Evolutionary conservation across 2,113 vertebrate species (phyloP), one percentile per base, ranked within the genome.

Genomic region (Cervus canadensis): DNA sequence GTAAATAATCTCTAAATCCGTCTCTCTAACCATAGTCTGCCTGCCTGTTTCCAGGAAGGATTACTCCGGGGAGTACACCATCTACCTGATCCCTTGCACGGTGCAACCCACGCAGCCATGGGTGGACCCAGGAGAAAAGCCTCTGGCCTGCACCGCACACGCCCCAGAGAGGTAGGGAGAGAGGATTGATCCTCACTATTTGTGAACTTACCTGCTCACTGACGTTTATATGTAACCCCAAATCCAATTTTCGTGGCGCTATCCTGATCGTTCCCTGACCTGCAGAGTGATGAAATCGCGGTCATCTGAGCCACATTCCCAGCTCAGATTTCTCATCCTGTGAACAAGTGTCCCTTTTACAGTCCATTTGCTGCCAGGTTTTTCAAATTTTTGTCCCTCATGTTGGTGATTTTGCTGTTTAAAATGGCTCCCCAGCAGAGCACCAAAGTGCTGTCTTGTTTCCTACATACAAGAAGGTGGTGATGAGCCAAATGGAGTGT

Each of bases 81-180:
- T 99, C 90, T 99, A 99, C 97, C 97, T 99, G 95, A 99, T 99
- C 91, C 99, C 99, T 13, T 99, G 99, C 96, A 99, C 99, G 0
- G 99, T 99, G 43, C 99, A 99, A 98, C 99, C 99, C 96, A 99
- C 99, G 0, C 99, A 99, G 98, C 99, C 99, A 0, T 99, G 99
- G 99, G 98, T 98, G 0, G 99, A 99, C 98, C 99, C 99, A 0
- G 99, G 99, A 54, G 99, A 99, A 96, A 99, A 99, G 93, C 99
- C 99, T 64, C 98, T 99, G 97, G 99, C 99, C 98, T 99, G 99
- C 95, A 99, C 99, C 0, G 99, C 99, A 14, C 99, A 99, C 0
- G 99, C 99, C 91, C 99, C 99, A 0, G 99, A 99, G 98, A 99
- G 99, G 99, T 99, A 98, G 97, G 95, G 64, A 71, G 64, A 16